A percentile compares a stretch with the other conserved stretches of the same genome.
Evolutionary conservation across 2,113 vertebrate genomes (phyloP).

Genomic region (Clupea harengus): DNA sequence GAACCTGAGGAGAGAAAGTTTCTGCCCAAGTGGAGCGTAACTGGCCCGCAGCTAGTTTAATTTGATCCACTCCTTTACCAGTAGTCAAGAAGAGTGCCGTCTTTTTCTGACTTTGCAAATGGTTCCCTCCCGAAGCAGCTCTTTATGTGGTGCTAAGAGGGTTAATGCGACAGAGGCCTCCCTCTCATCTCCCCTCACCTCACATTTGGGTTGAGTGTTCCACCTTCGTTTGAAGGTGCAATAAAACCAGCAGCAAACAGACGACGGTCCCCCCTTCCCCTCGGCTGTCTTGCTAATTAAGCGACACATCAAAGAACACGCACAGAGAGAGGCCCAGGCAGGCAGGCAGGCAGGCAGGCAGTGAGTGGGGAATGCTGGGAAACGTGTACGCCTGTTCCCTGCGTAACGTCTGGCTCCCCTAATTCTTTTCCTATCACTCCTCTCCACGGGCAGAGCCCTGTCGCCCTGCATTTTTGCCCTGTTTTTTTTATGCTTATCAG

Average conservation of each 20-base stretch:
- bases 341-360: slow-evolving; percentile 26
- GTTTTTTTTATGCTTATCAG: neutral
- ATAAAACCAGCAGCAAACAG: slow-evolving; percentile 61
- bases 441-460: neutral
- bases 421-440: neutral
- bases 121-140: neutral
- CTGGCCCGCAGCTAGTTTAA: neutral
- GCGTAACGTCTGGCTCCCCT: slow-evolving; percentile 7
- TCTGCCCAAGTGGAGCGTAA: neutral
- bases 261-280: slow-evolving; percentile 38
- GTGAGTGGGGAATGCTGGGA: slow-evolving; percentile 21
- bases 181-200: slow-evolving; percentile 21
- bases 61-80: neutral
- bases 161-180: slow-evolving; percentile 14
- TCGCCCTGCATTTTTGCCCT: neutral
- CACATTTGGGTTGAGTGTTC: slow-evolving; percentile 37
- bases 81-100: neutral
- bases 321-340: slow-evolving; percentile 28
- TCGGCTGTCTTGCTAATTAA: slow-evolving; percentile 63
- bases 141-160: slow-evolving; percentile 43
- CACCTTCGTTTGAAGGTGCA: slow-evolving; percentile 60
- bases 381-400: slow-evolving; percentile 25
- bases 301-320: slow-evolving; percentile 51
- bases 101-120: neutral
- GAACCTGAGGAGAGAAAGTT: neutral